phyloP scores from a whole-genome alignment of 2,797 vertebrate genomes.

The Dendrocincla fuliginosa region DNA sequence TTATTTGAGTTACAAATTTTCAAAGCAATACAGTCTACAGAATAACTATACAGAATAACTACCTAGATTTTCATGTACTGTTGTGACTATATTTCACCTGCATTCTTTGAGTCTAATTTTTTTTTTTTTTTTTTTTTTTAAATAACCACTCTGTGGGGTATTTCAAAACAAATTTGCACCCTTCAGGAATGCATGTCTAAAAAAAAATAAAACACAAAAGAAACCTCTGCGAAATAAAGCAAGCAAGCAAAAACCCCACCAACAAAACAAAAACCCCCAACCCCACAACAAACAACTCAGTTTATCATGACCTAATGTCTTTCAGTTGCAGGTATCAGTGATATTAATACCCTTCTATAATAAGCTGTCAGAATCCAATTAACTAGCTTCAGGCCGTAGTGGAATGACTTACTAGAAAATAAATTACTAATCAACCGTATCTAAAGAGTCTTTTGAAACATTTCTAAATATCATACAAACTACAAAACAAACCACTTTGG shows the following conservation, averaged over 20 bases:
- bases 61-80: too few relatives aligned
- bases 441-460: background rate
- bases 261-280: background rate
- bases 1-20: too few relatives aligned
- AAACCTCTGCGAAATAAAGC: too few relatives aligned
- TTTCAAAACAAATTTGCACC: background rate
- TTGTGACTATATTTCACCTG: too few relatives aligned
- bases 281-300: background rate
- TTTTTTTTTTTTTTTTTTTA: background rate
- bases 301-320: background rate
- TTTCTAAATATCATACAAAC: background rate
- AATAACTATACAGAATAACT: too few relatives aligned
- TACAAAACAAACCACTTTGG: background rate
- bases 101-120: background rate
- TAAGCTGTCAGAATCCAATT: background rate
- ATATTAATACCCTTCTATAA: background rate
- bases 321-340: background rate
- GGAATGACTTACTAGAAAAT: background rate
- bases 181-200: background rate
- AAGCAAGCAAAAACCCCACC: background rate
- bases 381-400: background rate
- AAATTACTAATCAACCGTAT: background rate
- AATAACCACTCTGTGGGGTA: fast-evolving
- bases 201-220: background rate
- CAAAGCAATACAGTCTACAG: too few relatives aligned